phyloP scores from a whole-genome alignment of 2,113 vertebrate species.

The Poeciliopsis turrubarensis region DNA sequence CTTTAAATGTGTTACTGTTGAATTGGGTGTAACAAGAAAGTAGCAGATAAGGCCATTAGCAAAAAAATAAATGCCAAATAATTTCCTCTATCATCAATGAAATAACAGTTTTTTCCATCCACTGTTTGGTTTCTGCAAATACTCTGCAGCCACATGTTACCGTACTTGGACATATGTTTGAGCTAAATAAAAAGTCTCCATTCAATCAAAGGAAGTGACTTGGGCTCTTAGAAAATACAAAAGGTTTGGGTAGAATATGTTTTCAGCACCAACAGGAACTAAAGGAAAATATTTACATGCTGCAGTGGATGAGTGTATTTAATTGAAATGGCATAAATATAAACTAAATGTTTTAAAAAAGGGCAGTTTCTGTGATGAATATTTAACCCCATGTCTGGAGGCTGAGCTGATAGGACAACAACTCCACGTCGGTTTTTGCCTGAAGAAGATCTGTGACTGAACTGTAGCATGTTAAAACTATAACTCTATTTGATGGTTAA shows the following conservation, averaged over 20 bases:
- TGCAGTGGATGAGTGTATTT: too few species aligned
- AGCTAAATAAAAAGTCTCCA: constrained; percentile 35
- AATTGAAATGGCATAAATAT: too few species aligned
- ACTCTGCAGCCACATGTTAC: constrained; percentile 30
- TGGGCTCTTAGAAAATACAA: constrained; percentile 21
- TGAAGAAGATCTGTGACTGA: too few species aligned
- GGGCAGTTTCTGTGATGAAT: too few species aligned
- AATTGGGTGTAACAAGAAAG: background rate
- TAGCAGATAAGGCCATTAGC: constrained; percentile 13
- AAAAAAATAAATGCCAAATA: constrained; percentile 17
- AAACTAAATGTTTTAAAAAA: too few species aligned
- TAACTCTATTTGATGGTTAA: too few species aligned
- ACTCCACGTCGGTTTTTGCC: too few species aligned
- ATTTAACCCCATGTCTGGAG: too few species aligned
- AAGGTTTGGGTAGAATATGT: background rate
- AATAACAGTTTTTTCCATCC: constrained; percentile 31
- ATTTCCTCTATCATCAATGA: constrained; percentile 17
- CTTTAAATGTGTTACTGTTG: background rate
- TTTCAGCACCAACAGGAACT: background rate
- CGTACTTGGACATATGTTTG: constrained; percentile 28
- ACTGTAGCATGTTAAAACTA: too few species aligned
- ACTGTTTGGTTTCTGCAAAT: constrained; percentile 21
- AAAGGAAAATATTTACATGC: too few species aligned
- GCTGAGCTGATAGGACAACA: too few species aligned
- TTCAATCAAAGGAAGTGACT: constrained; percentile 18